Percentiles rank a stretch among this genome's conserved stretches.
These are phyloP conservation scores for Acrobasis repandana DNA, from an alignment of 2,888 invertebrate species.

Conservation along the genomic window DNA sequence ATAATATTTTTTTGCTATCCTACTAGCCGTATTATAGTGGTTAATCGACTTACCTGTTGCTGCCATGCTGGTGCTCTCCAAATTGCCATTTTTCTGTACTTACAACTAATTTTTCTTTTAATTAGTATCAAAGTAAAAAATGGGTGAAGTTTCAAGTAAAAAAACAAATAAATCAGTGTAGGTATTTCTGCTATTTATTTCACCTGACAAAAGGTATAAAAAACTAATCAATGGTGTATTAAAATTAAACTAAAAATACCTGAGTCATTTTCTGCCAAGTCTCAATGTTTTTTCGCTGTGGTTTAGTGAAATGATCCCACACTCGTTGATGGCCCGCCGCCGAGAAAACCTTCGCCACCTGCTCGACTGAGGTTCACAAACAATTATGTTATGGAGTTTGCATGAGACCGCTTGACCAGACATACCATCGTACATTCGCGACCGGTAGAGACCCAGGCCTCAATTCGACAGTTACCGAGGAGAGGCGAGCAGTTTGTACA, in stretches of 20 bases:
- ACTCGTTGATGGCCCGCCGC: slow-evolving; percentile 98
- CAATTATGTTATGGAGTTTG: slow-evolving; percentile 66
- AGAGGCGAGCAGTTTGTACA: slow-evolving; percentile 37
- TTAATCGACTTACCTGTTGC: background rate
- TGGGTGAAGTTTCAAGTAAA: no score
- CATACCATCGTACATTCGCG: slow-evolving; percentile 69
- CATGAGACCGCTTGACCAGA: slow-evolving; percentile 53
- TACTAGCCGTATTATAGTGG: background rate
- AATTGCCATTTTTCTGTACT: background rate
- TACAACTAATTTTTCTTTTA: no score
- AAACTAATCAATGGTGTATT: slow-evolving; percentile 3
- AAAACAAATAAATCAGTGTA: background rate
- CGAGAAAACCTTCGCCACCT: slow-evolving; percentile 98
- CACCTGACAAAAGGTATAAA: background rate
- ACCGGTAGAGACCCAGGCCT: slow-evolving; percentile 52
- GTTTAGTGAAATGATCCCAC: slow-evolving; percentile 99
- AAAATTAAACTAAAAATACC: slow-evolving; percentile 79
- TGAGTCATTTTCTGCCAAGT: slow-evolving; percentile 98
- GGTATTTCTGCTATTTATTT: background rate
- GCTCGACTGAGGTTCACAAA: slow-evolving; percentile 92
- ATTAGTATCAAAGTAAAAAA: no score
- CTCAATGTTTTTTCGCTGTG: slow-evolving; percentile 99
- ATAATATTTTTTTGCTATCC: background rate
- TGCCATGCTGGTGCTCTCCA: background rate
- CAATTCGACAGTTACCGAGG: slow-evolving; percentile 37